A percentile compares a stretch with the other conserved stretches of the same genome.
phyloP scores from a whole-genome alignment of 2,113 vertebrate species.

The Sorex araneus region DNA sequence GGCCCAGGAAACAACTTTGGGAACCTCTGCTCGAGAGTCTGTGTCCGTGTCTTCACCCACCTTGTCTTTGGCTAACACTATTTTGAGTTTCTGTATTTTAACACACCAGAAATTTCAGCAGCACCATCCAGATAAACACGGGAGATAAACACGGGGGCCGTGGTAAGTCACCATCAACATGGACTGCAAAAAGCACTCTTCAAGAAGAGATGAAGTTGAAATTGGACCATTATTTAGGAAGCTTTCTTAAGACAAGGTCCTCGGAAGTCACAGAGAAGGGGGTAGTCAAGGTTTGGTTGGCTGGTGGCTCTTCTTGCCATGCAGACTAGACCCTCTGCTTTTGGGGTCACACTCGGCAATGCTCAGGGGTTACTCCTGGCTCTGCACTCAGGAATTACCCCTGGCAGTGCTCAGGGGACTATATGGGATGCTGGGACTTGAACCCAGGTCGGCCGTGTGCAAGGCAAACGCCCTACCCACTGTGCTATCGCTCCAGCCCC shows the following conservation, averaged over 20 bases:
- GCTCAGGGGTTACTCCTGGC: too few species aligned
- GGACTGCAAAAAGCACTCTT: background rate
- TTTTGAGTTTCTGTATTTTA: background rate
- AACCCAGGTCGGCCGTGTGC: too few species aligned
- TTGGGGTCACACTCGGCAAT: too few species aligned
- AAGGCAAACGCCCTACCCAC: too few species aligned
- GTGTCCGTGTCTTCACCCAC: background rate
- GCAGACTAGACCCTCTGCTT: background rate
- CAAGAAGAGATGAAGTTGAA: background rate
- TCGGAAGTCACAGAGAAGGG: background rate
- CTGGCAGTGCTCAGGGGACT: too few species aligned
- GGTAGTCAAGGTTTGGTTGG: background rate
- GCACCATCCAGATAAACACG: background rate
- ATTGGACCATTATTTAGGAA: background rate
- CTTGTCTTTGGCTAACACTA: background rate
- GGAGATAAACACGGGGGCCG: background rate
- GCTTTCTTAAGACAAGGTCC: background rate
- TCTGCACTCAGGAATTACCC: too few species aligned
- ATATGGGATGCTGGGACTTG: too few species aligned
- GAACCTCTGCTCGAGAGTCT: background rate
- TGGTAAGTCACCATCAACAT: background rate
- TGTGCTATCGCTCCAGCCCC: too few species aligned
- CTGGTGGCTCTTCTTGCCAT: background rate
- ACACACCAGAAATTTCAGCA: background rate
- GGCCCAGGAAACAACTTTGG: too few species aligned